These are phyloP conservation scores for Anoplolepis gracilipes DNA, from an alignment of 1,140 invertebrate species.

Conservation along the genomic window DNA sequence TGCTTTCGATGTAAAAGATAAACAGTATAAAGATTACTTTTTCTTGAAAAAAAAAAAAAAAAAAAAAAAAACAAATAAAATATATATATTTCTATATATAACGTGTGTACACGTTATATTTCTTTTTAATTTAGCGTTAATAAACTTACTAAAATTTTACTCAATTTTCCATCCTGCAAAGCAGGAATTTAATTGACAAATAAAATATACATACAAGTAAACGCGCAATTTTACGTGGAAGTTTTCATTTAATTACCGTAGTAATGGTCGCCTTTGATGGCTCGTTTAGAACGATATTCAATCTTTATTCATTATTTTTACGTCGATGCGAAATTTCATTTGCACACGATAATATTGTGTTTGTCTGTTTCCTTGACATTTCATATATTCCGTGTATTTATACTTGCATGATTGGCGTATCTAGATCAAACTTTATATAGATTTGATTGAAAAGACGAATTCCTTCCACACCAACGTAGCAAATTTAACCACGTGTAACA, in stretches of 20 bases:
- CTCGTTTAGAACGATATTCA: conserved; percentile 45
- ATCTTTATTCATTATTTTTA: conserved; percentile 52
- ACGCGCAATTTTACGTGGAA: conserved; percentile 14
- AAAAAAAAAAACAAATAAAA: too few relatives aligned
- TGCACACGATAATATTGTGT: conserved; percentile 12
- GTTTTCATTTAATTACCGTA: conserved; percentile 39
- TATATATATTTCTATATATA: too few relatives aligned
- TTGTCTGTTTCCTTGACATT: conserved; percentile 8
- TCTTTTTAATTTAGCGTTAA: neutral
- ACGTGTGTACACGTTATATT: too few relatives aligned
- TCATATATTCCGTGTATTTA: conserved; percentile 7
- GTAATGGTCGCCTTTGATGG: neutral
- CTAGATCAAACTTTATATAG: conserved; percentile 34
- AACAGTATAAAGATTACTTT: neutral
- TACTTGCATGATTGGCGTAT: conserved; percentile 18
- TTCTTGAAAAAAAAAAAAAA: too few relatives aligned
- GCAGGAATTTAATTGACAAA: conserved; percentile 19
- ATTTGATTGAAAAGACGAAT: conserved; percentile 44
- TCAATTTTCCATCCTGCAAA: neutral
- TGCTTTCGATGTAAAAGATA: neutral
- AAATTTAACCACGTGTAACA: neutral
- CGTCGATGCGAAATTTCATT: conserved; percentile 36
- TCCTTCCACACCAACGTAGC: conserved; percentile 26
- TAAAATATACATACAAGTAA: conserved; percentile 11
- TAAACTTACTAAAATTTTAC: neutral